Conservation (phyloP, 2,113 vertebrate genomes). For the Eleginops maclovinus region DNA sequence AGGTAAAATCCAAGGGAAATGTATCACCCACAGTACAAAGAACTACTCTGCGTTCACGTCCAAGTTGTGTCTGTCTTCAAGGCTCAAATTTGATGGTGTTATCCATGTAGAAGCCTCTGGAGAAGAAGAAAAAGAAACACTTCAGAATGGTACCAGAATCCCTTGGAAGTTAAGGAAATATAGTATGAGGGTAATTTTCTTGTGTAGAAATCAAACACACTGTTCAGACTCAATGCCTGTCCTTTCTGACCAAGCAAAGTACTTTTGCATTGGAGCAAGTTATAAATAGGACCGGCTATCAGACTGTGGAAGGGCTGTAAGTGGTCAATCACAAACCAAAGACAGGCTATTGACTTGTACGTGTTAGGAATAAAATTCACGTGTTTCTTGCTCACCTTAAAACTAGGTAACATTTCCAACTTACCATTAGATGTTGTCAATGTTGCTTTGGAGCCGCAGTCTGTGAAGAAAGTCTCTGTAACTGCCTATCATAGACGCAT, state of each 20-base stretch:
- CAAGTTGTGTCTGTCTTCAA: slow-evolving; percentile 47
- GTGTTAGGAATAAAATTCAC: slow-evolving; percentile 9
- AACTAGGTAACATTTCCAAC: slow-evolving; percentile 52
- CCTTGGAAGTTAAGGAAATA: not conserved
- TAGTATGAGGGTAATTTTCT: slow-evolving; percentile 6
- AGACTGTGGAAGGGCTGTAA: slow-evolving; percentile 57
- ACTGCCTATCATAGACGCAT: slow-evolving; percentile 85
- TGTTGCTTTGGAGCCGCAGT: slow-evolving; percentile 74
- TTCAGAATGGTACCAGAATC: slow-evolving; percentile 30
- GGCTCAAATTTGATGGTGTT: slow-evolving; percentile 38
- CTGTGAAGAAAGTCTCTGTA: slow-evolving; percentile 76
- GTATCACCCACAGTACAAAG: slow-evolving; percentile 24
- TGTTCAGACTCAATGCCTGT: slow-evolving; percentile 40
- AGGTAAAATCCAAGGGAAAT: slow-evolving; percentile 30
- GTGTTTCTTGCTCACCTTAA: slow-evolving; percentile 26
- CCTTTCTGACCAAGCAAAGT: slow-evolving; percentile 70
- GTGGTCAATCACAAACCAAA: slow-evolving; percentile 49
- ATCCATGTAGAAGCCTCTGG: slow-evolving; percentile 66
- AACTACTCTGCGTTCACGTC: slow-evolving; percentile 33
- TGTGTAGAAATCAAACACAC: slow-evolving; percentile 40
- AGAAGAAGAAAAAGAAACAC: slow-evolving; percentile 33
- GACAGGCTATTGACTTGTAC: slow-evolving; percentile 15
- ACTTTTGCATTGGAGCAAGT: slow-evolving; percentile 64
- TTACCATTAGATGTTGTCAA: slow-evolving; percentile 80
- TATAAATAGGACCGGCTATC: slow-evolving; percentile 83